These are phyloP conservation scores for Cantharis lateralis DNA, from an alignment of 2,888 invertebrate species.

Conservation along the genomic window DNA sequence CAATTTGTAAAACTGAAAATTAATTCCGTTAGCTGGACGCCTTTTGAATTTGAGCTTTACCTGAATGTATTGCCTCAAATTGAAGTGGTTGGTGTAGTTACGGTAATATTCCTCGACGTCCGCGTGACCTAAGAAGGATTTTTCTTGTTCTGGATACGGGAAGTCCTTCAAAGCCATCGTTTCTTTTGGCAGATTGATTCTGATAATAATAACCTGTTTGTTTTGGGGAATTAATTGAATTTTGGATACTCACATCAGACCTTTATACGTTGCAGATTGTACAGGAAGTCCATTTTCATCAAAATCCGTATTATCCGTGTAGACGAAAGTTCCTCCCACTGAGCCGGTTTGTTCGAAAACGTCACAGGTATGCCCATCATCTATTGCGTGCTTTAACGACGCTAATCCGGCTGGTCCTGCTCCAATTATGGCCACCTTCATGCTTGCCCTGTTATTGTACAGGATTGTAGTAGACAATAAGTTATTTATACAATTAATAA, in stretches of 20 bases:
- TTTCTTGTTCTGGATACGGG: conserved; percentile 63
- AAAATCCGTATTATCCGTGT: conserved; percentile 65
- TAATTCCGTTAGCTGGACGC: background rate
- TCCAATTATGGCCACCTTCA: conserved; percentile 69
- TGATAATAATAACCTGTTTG: conserved; percentile 35
- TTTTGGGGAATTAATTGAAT: background rate
- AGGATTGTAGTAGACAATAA: background rate
- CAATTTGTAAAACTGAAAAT: conserved; percentile 44
- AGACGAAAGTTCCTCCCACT: conserved; percentile 85
- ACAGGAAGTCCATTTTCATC: conserved; percentile 71
- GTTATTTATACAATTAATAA: too few relatives aligned
- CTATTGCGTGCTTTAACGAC: conserved; percentile 64
- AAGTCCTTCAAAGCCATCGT: conserved; percentile 79
- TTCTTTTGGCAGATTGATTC: conserved; percentile 80
- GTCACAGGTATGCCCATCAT: conserved; percentile 59
- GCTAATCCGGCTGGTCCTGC: conserved; percentile 77
- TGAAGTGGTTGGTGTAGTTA: conserved; percentile 68
- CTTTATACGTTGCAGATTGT: conserved; percentile 81
- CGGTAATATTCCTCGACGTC: conserved; percentile 73
- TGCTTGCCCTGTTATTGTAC: conserved; percentile 8
- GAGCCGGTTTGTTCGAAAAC: conserved; percentile 71
- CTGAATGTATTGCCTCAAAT: conserved; percentile 65
- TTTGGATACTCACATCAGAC: conserved; percentile 62
- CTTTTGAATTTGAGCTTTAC: conserved; percentile 55
- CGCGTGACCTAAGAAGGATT: conserved; percentile 68